Evolutionary conservation across 2,113 vertebrate species (phyloP).

Genomic region (Rhinoptilus africanus): DNA sequence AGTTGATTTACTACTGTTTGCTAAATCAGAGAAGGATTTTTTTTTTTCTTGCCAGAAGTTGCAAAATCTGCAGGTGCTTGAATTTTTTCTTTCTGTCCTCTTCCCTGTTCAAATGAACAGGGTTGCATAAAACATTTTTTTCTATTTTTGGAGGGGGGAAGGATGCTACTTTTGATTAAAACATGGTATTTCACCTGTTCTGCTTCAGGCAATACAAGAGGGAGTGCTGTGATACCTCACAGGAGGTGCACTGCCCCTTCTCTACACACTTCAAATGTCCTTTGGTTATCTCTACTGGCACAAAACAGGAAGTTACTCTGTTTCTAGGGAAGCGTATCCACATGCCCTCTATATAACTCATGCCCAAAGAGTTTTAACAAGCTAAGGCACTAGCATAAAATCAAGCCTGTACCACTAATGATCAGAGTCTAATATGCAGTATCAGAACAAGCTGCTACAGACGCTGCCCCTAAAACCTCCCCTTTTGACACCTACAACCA

Average conservation of each 20-base stretch:
- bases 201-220: neutral
- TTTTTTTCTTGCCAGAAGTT: neutral
- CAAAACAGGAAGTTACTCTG: neutral
- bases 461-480: neutral
- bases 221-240: fast-evolving
- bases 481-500: neutral
- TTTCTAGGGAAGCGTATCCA: fast-evolving
- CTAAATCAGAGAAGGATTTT: neutral
- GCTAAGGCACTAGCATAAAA: neutral
- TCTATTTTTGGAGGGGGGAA: neutral
- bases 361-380: fast-evolving
- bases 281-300: neutral
- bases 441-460: neutral
- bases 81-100: neutral
- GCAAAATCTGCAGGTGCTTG: neutral
- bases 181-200: neutral
- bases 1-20: neutral
- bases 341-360: neutral
- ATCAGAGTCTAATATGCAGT: neutral
- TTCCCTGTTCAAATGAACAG: neutral
- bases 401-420: neutral
- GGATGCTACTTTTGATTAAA: neutral
- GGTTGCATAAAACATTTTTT: neutral
- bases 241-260: neutral
- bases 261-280: neutral